Evolutionary conservation across 1,140 invertebrate genomes (phyloP), one percentile per base, ranked within the genome.

Genomic region (Epicauta chinensis): DNA sequence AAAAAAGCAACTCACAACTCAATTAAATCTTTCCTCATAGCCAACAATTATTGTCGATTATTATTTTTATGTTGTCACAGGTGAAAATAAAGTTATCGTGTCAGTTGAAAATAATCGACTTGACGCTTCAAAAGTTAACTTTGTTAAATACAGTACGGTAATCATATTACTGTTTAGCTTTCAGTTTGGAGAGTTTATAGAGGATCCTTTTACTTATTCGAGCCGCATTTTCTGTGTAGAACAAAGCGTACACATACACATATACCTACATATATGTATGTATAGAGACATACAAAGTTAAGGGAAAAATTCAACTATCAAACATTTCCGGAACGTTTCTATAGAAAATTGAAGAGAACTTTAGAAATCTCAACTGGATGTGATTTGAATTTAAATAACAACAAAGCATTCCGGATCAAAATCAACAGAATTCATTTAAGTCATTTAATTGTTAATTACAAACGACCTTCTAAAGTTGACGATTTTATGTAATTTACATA

Each of bases 101-200:
- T 7, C 7, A 0, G 4, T 23, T 7, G 4, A 23, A 23, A 23
- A 51, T 51, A 51, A 51, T 51, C 39, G 41, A 14, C 41, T 51
- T 16, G 48, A 42, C 15, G 48, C 48, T 32, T 51, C 40, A 51
- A 51, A 51, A 51, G 48, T 51, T 51, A 51, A 41, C 48, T 38
- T 23, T 14, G 35, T 38, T 51, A 51, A 51, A 37, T 38, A 38
- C 41, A 51, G 38, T 40, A 38, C 38, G 32, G 48, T 51, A 51
- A 51, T 51, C 48, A 51, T 38, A 51, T 51, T 51, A 51, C 48
- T 38, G 48, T 51, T 51, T 15, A 38, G 36, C 16, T 14, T 16
- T 14, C 13, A 38, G 36, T 9, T 14, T 38, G 36, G 36, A 15
- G 14, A 35, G 34, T 11, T 13, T 38, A 5, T 23, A 23, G 4